Evolutionary conservation across 2,888 invertebrate species (phyloP).

Genomic region (Bombylius major): DNA sequence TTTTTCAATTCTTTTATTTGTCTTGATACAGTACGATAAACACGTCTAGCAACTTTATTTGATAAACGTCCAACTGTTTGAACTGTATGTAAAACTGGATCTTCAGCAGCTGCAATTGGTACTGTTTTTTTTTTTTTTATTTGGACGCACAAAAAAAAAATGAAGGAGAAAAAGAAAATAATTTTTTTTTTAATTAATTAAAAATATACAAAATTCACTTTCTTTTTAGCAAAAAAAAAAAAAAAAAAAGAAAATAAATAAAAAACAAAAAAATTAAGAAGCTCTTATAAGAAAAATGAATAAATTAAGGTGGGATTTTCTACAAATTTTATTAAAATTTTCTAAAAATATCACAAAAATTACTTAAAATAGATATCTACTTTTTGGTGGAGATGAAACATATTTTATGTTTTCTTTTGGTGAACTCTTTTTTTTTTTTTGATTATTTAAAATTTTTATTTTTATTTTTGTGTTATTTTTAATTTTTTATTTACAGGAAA

Average conservation of each 20-base stretch:
- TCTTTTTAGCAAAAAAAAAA: background rate
- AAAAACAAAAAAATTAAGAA: background rate
- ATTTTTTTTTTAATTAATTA: background rate
- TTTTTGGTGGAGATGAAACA: too few species aligned
- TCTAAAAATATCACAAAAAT: too few species aligned
- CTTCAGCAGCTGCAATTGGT: constrained; percentile 44
- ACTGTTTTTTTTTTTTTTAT: constrained; percentile 34
- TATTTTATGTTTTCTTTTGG: too few species aligned
- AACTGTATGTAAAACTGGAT: constrained; percentile 56
- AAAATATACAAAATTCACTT: background rate
- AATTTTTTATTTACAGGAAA: too few species aligned
- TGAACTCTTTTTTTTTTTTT: too few species aligned
- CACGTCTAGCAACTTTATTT: constrained; percentile 55
- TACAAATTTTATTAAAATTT: too few species aligned
- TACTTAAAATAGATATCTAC: too few species aligned
- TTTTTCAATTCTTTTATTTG: constrained; percentile 43
- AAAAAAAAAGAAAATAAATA: background rate
- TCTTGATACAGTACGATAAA: constrained; percentile 51
- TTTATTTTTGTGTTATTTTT: too few species aligned
- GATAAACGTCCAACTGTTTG: constrained; percentile 61
- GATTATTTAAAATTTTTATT: too few species aligned
- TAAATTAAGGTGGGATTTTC: too few species aligned
- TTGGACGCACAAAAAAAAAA: background rate
- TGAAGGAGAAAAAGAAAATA: background rate
- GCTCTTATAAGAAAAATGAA: too few species aligned